Evolutionary conservation across 2,888 invertebrate genomes (phyloP).

Genomic region (Leptopterna dolabrata): DNA sequence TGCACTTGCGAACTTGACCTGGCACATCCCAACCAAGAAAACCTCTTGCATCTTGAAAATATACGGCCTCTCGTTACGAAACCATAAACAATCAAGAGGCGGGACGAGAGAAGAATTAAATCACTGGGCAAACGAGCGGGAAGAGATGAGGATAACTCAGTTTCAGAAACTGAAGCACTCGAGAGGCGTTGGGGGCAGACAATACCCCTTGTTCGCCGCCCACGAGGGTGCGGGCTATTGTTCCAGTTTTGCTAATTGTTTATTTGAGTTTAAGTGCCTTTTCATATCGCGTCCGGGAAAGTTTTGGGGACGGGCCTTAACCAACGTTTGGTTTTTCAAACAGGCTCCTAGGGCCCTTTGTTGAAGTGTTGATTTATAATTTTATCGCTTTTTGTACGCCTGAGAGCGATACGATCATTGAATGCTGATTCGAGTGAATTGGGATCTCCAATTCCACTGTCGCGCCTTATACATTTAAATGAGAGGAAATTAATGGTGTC

Average conservation of each 20-base stretch:
- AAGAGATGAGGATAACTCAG: not conserved
- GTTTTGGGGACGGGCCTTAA: not conserved
- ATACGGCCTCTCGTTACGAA: not conserved
- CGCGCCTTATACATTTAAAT: too few relatives aligned
- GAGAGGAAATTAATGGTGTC: too few relatives aligned
- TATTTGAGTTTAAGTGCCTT: conserved; percentile 26
- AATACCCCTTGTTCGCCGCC: not conserved
- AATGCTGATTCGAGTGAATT: too few relatives aligned
- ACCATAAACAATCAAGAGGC: not conserved
- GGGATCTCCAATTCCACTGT: too few relatives aligned
- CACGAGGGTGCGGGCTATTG: not conserved
- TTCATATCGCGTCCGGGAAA: not conserved
- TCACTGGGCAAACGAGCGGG: not conserved
- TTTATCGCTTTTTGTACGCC: not conserved
- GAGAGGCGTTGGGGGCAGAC: not conserved
- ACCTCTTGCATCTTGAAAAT: not conserved
- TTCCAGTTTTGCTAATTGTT: conserved; percentile 22
- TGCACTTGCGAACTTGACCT: not conserved
- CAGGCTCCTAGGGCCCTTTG: not conserved
- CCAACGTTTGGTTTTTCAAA: not conserved
- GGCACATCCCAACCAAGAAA: not conserved
- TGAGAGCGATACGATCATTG: too few relatives aligned
- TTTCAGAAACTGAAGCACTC: not conserved
- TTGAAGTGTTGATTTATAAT: not conserved
- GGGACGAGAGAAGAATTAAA: not conserved